phyloP scores from a whole-genome alignment of 2,888 invertebrate genomes.

The Xanthorhoe spadicearia region DNA sequence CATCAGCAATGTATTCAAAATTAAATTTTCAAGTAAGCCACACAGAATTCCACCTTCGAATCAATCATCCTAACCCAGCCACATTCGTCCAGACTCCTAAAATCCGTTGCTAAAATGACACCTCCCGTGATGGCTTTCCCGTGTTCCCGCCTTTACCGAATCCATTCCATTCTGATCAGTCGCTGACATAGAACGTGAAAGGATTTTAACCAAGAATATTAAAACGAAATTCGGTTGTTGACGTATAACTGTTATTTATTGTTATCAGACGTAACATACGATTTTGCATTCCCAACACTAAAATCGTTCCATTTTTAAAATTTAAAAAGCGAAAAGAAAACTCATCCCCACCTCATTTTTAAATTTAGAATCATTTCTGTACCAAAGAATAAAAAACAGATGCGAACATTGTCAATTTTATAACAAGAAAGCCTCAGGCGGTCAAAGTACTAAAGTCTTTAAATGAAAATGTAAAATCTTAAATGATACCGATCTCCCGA shows the following conservation, averaged over 20 bases:
- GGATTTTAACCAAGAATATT: constrained; percentile 12
- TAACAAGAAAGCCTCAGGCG: neutral
- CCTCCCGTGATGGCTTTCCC: constrained; percentile 29
- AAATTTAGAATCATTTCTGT: neutral
- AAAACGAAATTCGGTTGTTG: neutral
- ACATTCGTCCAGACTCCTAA: constrained; percentile 12
- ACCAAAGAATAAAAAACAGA: constrained; percentile 1
- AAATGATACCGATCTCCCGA: constrained; percentile 37
- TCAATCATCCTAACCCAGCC: constrained; percentile 22
- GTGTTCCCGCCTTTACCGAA: constrained; percentile 30
- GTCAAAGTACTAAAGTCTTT: neutral
- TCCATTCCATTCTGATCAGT: constrained; percentile 26
- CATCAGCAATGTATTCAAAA: neutral
- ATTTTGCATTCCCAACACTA: neutral
- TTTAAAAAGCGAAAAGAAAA: neutral
- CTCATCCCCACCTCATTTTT: neutral
- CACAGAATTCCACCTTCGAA: constrained; percentile 12
- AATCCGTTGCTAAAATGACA: constrained; percentile 17
- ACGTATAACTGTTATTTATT: neutral
- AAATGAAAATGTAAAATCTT: constrained; percentile 16
- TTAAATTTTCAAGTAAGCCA: neutral
- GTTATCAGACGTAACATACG: neutral
- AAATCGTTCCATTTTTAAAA: neutral
- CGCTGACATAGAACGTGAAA: constrained; percentile 20
- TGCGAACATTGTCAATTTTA: neutral